These are phyloP conservation scores for Drosophila melanogaster DNA, from an alignment of 1,140 invertebrate genomes.

Conservation along the genomic window Release_6_plus_ISO1_MT NC_004354.4:1443001-1443500, in stretches of 20 bases:
- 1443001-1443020: too few species aligned
- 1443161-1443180: constrained; percentile 40
- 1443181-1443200: constrained; percentile 9
- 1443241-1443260: constrained; percentile 3
- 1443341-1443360: too few species aligned
- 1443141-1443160: constrained; percentile 21
- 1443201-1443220: constrained; percentile 16
- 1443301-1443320: constrained; percentile 13
- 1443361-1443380: too few species aligned
- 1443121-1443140: too few species aligned
- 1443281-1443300: constrained; percentile 12
- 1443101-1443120: too few species aligned
- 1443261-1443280: constrained; percentile 38
- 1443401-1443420: constrained; percentile 6
- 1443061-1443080: too few species aligned
- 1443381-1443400: not conserved
- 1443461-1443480: not conserved
- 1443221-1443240: constrained; percentile 41
- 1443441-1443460: not conserved
- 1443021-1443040: too few species aligned
- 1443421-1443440: constrained; percentile 5
- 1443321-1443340: too few species aligned
- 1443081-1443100: too few species aligned
- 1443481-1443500: constrained; percentile 15
- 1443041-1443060: too few species aligned